Percentiles rank a stretch among this genome's conserved stretches.
phyloP scores from a whole-genome alignment of 2,113 vertebrate species.

The Saccopteryx bilineata region DNA sequence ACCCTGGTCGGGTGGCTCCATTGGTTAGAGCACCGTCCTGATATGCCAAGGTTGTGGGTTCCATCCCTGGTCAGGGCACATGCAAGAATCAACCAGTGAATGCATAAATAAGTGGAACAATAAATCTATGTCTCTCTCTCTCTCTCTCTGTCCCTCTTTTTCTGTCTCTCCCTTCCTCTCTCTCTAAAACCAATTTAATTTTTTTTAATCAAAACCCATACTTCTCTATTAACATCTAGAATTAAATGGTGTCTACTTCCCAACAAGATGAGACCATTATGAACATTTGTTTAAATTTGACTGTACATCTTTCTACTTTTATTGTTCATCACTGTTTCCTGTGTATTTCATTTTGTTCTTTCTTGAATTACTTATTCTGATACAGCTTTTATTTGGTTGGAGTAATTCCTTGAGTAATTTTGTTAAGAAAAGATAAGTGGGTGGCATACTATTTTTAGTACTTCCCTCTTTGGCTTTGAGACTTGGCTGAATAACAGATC shows the following conservation, averaged over 20 bases:
- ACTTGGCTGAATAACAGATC: neutral
- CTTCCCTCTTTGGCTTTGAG: slow-evolving; percentile 66
- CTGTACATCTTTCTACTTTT: neutral
- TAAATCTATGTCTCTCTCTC: too few relatives aligned
- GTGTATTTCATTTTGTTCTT: slow-evolving; percentile 2
- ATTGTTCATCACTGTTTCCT: neutral
- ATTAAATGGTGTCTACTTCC: slow-evolving; percentile 21
- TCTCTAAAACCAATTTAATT: too few relatives aligned
- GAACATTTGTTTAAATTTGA: neutral
- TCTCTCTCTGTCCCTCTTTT: too few relatives aligned
- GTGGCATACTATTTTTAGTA: slow-evolving; percentile 62
- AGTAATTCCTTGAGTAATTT: slow-evolving; percentile 72
- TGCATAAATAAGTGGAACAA: too few relatives aligned
- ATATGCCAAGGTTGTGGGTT: too few relatives aligned
- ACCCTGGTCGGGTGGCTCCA: too few relatives aligned
- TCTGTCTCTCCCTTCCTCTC: too few relatives aligned
- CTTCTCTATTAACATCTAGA: neutral
- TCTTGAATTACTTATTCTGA: slow-evolving; percentile 65
- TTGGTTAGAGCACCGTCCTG: too few relatives aligned
- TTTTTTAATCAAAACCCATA: neutral
- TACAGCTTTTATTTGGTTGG: slow-evolving; percentile 59
- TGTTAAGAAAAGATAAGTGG: slow-evolving; percentile 59
- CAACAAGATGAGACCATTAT: neutral
- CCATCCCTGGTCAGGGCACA: too few relatives aligned
- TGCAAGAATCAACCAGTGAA: too few relatives aligned